Conservation (phyloP, 2,797 vertebrate species). For the Syndactyla subalaris region DNA sequence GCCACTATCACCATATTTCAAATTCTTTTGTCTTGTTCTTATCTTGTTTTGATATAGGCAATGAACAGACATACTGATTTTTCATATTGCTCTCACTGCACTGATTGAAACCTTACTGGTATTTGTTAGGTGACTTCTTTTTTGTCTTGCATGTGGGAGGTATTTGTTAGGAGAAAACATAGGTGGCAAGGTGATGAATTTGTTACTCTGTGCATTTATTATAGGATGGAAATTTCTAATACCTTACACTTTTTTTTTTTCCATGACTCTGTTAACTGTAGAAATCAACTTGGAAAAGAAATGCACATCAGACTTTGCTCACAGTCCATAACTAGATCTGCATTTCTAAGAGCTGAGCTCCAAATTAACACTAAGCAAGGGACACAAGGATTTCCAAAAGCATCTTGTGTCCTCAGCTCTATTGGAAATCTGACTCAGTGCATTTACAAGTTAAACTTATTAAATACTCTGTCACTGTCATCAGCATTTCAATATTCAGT, state of each 20-base stretch:
- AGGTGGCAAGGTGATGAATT: neutral
- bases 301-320: no score
- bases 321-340: no score
- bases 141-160: neutral
- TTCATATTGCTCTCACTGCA: neutral
- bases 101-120: neutral
- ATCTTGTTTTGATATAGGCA: neutral
- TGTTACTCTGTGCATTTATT: neutral
- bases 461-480: neutral
- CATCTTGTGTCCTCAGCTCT: neutral
- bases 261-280: neutral
- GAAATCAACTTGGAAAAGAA: neutral
- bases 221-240: neutral
- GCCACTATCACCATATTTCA: neutral
- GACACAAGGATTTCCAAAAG: neutral
- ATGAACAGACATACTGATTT: neutral
- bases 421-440: neutral
- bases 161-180: neutral
- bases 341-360: neutral
- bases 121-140: neutral
- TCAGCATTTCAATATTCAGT: neutral
- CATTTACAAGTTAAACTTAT: slow-evolving; percentile 11
- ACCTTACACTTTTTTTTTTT: neutral
- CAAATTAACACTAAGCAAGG: neutral
- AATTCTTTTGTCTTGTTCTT: neutral